Evolutionary conservation across 2,113 vertebrate genomes (phyloP), one percentile per base, ranked within the genome.

Genomic region (Spilogale gracilis): DNA sequence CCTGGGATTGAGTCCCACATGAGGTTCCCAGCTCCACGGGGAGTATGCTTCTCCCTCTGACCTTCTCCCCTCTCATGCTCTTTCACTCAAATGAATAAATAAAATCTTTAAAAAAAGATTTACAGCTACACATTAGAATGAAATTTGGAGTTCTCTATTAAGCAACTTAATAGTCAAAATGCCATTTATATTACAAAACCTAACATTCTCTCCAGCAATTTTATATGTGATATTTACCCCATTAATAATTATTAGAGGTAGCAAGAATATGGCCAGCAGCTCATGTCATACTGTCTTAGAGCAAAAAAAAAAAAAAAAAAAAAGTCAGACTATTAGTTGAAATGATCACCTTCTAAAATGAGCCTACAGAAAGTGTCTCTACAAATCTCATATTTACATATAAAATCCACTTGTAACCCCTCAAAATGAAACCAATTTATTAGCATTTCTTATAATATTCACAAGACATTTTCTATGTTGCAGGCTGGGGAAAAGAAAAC

Each of bases 371-470:
- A 96, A 10, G 10, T 32, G 14, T 83, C 60, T 56, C 82, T 82
- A 89, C 50, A 84, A 95, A 74, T 0, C 58, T 14, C 65, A 14
- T 78, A 25, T 85, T 86, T 89, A 89, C 52, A 45, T 32, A 71
- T 60, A 88, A 96, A 96, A 94, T 52, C 78, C 71, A 91, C 48
- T n/a, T 54, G 48, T 69, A 52, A 65, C 43, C 84, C 89, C 94
- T 95, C 76, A 84, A 90, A 94, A 93, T 71, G 38, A 89, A 76
- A 81, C 71, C 8, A 3, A 89, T 86, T 93, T 65, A 92, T 81
- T 84, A 56, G 38, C 87, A 96, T 78, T 93, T 92, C 61, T 83
- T 82, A 9, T 63, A 94, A 88, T 65, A 94, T 45, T 94, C 73
- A 69, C 10, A 27, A 95, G 54, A 56, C 21, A 45, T 69, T 92